A percentile compares a stretch with the other conserved stretches of the same genome.
These are phyloP conservation scores for Xiphophorus maculatus DNA, from an alignment of 2,113 vertebrate species.

Conservation along the genomic window DNA sequence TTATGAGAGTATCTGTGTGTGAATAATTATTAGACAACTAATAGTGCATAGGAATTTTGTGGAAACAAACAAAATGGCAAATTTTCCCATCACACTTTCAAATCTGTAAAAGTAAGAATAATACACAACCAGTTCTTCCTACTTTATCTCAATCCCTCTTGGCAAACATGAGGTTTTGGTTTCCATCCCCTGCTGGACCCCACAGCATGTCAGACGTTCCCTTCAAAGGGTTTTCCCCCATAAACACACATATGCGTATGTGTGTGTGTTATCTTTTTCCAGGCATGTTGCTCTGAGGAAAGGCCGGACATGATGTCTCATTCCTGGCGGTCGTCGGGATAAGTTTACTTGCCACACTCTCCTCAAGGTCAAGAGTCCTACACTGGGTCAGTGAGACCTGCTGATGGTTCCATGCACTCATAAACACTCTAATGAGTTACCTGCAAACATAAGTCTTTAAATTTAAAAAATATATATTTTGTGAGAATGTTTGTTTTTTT, in stretches of 20 bases:
- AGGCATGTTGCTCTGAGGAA: slow-evolving; percentile 40
- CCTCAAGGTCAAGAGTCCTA: slow-evolving; percentile 55
- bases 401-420: slow-evolving; percentile 21
- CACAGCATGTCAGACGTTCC: slow-evolving; percentile 48
- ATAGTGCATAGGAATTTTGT: not conserved
- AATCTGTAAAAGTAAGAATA: not conserved
- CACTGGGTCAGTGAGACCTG: slow-evolving; percentile 57
- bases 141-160: not conserved
- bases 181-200: slow-evolving; percentile 32
- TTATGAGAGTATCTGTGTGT: not conserved
- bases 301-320: slow-evolving; percentile 55
- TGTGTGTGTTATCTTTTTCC: slow-evolving; percentile 55
- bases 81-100: not conserved
- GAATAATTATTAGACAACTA: not conserved
- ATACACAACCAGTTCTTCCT: not conserved
- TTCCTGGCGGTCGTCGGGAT: slow-evolving; percentile 65
- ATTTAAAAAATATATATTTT: not conserved
- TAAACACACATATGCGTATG: slow-evolving; percentile 41
- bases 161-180: slow-evolving; percentile 7
- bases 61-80: too few species aligned
- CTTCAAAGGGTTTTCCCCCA: slow-evolving; percentile 66
- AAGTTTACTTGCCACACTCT: slow-evolving; percentile 67
- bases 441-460: not conserved
- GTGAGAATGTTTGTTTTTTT: too few species aligned
- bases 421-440: not conserved